Percentiles rank a stretch among this genome's conserved stretches.
Conservation (phyloP, 2,113 vertebrate species). For the Coptodon bakossiorum region DNA sequence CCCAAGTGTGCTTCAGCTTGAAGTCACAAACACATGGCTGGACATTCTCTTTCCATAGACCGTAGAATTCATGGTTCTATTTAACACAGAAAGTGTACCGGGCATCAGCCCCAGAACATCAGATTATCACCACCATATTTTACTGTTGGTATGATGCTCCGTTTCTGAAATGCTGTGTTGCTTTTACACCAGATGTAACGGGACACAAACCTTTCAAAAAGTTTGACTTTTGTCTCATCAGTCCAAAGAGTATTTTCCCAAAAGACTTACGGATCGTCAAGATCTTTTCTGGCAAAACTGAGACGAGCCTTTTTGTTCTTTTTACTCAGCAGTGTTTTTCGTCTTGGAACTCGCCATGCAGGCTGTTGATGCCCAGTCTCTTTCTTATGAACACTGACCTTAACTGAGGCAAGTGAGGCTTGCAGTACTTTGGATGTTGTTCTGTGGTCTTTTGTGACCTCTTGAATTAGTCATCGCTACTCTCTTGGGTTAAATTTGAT, state of each 20-base stretch:
- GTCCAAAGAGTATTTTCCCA: neutral
- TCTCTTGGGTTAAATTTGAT: neutral
- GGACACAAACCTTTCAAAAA: neutral
- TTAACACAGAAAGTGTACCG: too few relatives aligned
- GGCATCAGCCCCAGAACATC: neutral
- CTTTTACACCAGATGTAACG: neutral
- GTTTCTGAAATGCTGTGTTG: neutral
- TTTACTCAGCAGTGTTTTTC: neutral
- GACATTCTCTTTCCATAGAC: too few relatives aligned
- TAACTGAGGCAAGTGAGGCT: too few relatives aligned
- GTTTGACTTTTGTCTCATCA: neutral
- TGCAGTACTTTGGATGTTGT: neutral
- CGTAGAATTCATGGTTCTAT: too few relatives aligned
- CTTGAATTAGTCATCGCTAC: neutral
- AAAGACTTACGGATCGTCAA: neutral
- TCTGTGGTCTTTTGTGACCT: neutral
- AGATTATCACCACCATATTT: neutral
- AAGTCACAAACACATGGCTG: too few relatives aligned
- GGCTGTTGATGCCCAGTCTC: neutral
- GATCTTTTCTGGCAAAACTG: neutral
- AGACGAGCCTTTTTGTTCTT: neutral
- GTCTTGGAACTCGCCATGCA: neutral
- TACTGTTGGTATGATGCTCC: neutral
- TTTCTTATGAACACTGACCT: neutral
- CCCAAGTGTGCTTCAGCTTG: too few relatives aligned